Evolutionary conservation across 2,888 invertebrate species (phyloP).

Genomic region (Brachyptera putata): DNA sequence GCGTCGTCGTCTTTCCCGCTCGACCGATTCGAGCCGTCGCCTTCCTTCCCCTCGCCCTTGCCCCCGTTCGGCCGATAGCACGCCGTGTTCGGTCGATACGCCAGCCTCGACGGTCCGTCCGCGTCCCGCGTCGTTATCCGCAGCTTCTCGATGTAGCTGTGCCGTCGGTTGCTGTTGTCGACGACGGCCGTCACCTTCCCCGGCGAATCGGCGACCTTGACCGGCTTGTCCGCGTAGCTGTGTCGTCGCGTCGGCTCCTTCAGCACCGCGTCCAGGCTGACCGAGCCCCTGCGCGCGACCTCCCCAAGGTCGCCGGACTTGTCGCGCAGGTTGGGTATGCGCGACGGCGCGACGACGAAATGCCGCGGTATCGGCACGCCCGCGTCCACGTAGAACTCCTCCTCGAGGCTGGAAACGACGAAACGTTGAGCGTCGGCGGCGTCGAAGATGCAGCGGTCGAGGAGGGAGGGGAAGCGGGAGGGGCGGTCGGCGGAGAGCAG

Average conservation of each 20-base stretch:
- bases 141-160: neutral
- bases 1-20: no score
- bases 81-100: no score
- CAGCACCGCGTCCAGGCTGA: neutral
- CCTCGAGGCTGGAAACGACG: conserved; percentile 25
- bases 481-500: neutral
- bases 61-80: no score
- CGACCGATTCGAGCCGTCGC: no score
- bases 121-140: neutral
- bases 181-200: neutral
- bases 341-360: neutral
- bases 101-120: no score
- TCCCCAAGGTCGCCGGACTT: neutral
- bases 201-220: neutral
- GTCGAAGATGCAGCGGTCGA: neutral
- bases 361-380: conserved; percentile 2
- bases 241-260: neutral
- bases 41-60: no score
- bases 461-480: neutral
- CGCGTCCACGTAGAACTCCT: conserved; percentile 28
- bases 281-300: neutral
- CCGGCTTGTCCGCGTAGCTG: neutral
- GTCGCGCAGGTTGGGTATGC: neutral
- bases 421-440: neutral
- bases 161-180: neutral